phyloP scores from a whole-genome alignment of 1,140 invertebrate genomes.

The Musca domestica region DNA sequence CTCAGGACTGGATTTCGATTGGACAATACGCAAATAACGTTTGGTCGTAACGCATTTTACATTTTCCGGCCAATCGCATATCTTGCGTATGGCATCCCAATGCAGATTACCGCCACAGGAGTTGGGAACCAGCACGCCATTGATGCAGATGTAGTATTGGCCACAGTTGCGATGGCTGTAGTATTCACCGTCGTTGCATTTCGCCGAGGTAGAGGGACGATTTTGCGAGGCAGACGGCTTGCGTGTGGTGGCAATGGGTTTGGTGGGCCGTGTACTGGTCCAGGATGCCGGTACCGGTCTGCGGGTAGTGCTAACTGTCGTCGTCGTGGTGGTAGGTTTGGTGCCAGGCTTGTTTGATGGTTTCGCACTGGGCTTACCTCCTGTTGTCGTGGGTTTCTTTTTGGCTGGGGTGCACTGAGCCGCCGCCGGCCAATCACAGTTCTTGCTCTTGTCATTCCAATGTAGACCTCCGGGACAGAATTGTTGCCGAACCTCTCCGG shows the following conservation, averaged over 20 bases:
- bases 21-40: slow-evolving; percentile 39
- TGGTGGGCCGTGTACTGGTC: background rate
- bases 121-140: slow-evolving; percentile 38
- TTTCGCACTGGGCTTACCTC: slow-evolving; percentile 34
- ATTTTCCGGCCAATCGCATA: slow-evolving; percentile 68
- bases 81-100: slow-evolving; percentile 71
- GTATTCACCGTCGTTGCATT: slow-evolving; percentile 57
- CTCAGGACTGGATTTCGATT: slow-evolving; percentile 47
- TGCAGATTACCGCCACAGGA: slow-evolving; percentile 68
- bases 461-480: slow-evolving; percentile 75
- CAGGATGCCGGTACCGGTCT: background rate
- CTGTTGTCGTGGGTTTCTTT: slow-evolving; percentile 35
- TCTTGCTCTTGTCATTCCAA: slow-evolving; percentile 63
- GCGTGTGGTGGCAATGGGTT: slow-evolving; percentile 3
- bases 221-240: background rate
- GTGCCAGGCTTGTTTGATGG: slow-evolving; percentile 24
- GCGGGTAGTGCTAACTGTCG: slow-evolving; percentile 22
- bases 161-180: slow-evolving; percentile 55
- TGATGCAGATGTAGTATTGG: slow-evolving; percentile 47
- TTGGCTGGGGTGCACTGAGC: slow-evolving; percentile 62
- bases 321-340: slow-evolving; percentile 21
- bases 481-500: slow-evolving; percentile 64
- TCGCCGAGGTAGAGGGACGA: slow-evolving; percentile 15
- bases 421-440: slow-evolving; percentile 75
- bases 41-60: slow-evolving; percentile 48